Percentiles rank a stretch among this genome's conserved stretches.
phyloP scores from a whole-genome alignment of 2,888 invertebrate species.

The Philaethria dido region DNA sequence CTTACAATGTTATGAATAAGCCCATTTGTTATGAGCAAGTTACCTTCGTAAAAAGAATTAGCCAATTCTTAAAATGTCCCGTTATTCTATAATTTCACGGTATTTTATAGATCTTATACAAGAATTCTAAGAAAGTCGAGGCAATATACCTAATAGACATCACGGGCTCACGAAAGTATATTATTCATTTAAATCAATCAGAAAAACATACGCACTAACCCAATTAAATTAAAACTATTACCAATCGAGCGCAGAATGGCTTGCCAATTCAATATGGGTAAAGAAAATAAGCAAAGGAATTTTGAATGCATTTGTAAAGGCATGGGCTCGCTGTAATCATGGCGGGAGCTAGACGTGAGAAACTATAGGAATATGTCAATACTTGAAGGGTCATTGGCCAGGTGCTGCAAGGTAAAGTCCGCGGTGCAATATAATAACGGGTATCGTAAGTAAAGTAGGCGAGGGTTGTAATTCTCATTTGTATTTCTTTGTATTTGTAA shows the following conservation, averaged over 20 bases:
- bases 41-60: neutral
- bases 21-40: conserved; percentile 4
- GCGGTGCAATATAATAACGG: conserved; percentile 71
- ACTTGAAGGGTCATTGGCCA: conserved; percentile 82
- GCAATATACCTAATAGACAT: neutral
- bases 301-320: conserved; percentile 52
- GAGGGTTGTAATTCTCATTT: conserved; percentile 20
- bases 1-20: neutral
- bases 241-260: neutral
- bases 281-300: conserved; percentile 38
- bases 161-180: no score
- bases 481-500: conserved; percentile 6
- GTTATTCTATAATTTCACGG: no score
- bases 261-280: conserved; percentile 37
- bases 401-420: conserved; percentile 66
- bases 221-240: neutral
- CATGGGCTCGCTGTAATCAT: conserved; percentile 58
- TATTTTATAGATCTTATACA: neutral
- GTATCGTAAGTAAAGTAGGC: conserved; percentile 42
- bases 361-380: conserved; percentile 83
- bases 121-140: neutral
- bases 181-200: neutral
- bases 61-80: neutral
- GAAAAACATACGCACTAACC: neutral
- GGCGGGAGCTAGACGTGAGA: conserved; percentile 75